Percentiles rank a stretch among this genome's conserved stretches.
Conservation (phyloP, 2,888 invertebrate species). For the Platynereis dumerilii region DNA sequence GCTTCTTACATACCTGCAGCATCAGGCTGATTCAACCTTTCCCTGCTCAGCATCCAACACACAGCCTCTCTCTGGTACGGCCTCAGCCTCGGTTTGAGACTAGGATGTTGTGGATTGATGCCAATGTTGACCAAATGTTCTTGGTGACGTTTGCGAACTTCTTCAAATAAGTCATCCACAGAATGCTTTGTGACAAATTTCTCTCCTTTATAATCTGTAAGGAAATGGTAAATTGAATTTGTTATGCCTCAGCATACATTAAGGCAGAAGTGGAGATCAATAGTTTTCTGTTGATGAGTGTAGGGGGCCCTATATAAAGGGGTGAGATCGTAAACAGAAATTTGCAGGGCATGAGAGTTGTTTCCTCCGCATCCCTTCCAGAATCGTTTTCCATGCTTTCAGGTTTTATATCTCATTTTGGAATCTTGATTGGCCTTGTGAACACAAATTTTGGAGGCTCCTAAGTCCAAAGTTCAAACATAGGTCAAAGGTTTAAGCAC, state of each 20-base stretch:
- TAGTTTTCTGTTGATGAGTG: neutral
- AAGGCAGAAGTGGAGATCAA: neutral
- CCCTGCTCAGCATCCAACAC: constrained; percentile 74
- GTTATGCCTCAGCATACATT: neutral
- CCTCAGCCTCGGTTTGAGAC: constrained; percentile 69
- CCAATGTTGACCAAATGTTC: constrained; percentile 21
- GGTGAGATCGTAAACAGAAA: no score
- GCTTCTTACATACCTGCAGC: neutral
- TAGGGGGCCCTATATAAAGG: neutral
- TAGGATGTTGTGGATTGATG: constrained; percentile 48
- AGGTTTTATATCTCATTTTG: no score
- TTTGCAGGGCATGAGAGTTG: no score
- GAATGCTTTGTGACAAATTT: constrained; percentile 49
- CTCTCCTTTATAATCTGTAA: neutral
- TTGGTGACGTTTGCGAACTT: constrained; percentile 49
- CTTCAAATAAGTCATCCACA: constrained; percentile 53
- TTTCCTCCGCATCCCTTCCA: no score
- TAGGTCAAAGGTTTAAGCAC: no score
- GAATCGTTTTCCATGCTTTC: no score
- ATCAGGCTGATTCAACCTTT: constrained; percentile 50
- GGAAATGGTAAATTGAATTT: neutral
- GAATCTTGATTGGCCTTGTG: no score
- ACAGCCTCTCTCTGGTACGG: constrained; percentile 74
- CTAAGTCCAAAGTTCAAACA: no score
- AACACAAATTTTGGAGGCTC: no score